Conservation (phyloP, 2,113 vertebrate genomes). For the Pycnonotus jocosus region DNA sequence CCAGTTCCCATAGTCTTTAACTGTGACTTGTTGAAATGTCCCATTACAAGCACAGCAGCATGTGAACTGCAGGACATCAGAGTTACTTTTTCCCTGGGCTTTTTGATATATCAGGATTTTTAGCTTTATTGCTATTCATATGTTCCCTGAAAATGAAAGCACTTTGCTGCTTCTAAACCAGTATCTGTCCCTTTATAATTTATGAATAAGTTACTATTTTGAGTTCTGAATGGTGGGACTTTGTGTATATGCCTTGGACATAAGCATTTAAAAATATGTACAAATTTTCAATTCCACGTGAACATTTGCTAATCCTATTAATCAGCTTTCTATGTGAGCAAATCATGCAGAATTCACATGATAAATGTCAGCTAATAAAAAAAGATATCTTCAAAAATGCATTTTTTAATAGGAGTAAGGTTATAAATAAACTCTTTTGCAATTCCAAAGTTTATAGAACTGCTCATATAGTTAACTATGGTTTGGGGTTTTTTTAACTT, state of each 20-base stretch:
- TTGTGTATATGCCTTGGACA: not conserved
- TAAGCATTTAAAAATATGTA: not conserved
- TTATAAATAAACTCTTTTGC: not conserved
- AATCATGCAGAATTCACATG: not conserved
- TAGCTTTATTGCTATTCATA: constrained; percentile 31
- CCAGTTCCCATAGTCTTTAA: constrained; percentile 56
- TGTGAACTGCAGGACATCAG: constrained; percentile 39
- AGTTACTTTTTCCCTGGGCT: constrained; percentile 16
- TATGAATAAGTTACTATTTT: constrained; percentile 31
- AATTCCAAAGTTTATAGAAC: not conserved
- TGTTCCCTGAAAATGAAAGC: constrained; percentile 42
- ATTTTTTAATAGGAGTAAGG: not conserved
- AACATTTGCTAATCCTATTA: not conserved
- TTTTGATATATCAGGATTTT: constrained; percentile 40
- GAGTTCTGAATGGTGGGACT: constrained; percentile 1
- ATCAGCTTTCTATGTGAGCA: not conserved
- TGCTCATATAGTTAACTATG: not conserved
- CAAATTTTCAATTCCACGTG: not conserved
- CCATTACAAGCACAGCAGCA: constrained; percentile 6
- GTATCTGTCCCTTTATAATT: not conserved
- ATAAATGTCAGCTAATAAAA: not conserved
- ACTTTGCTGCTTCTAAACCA: constrained; percentile 10
- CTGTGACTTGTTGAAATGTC: constrained; percentile 48
- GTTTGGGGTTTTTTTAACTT: not conserved
- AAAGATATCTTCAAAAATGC: not conserved